phyloP scores from a whole-genome alignment of 2,797 vertebrate genomes.

The Diglossa cyanea region DNA sequence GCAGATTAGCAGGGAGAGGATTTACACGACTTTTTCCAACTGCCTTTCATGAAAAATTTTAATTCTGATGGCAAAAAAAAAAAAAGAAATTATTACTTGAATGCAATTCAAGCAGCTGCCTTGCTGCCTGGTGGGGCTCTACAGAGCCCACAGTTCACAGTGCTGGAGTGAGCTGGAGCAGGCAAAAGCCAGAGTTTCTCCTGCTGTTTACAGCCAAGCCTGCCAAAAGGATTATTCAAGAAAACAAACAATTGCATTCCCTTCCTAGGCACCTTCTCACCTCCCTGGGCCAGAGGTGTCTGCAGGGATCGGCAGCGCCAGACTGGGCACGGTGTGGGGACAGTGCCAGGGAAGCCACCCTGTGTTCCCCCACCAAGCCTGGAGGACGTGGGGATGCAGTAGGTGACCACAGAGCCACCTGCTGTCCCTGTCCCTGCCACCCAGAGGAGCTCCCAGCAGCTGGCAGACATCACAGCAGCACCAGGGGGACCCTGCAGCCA shows the following conservation, averaged over 20 bases:
- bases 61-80: neutral
- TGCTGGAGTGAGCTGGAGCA: neutral
- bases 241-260: neutral
- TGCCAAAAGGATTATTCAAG: neutral
- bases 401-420: neutral
- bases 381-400: accelerated
- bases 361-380: neutral
- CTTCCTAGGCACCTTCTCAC: neutral
- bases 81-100: neutral
- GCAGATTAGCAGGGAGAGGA: constrained; percentile 10
- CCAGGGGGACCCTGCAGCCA: accelerated
- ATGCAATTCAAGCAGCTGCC: neutral
- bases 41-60: neutral
- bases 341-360: accelerated
- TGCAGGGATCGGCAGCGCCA: neutral
- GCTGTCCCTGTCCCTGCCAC: accelerated
- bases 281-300: accelerated
- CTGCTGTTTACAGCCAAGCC: neutral
- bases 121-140: neutral
- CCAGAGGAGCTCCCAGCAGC: neutral
- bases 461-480: neutral
- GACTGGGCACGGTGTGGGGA: accelerated
- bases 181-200: neutral
- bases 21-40: neutral
- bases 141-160: neutral